A percentile compares a stretch with the other conserved stretches of the same genome.
Conservation (phyloP, 2,888 invertebrate genomes). For the Phasia obesa region DNA sequence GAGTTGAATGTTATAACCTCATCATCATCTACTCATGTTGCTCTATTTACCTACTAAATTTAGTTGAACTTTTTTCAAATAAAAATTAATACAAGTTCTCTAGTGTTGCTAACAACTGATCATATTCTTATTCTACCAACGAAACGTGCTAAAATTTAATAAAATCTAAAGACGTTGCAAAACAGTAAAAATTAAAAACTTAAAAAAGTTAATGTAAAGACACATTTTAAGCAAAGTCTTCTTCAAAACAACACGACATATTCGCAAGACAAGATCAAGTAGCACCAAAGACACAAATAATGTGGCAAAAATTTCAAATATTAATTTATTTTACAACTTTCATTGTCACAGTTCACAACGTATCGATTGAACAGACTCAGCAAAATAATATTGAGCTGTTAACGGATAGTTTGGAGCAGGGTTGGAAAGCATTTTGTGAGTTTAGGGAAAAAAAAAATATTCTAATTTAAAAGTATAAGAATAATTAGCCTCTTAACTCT, state of each 20-base stretch:
- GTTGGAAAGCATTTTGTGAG: slow-evolving; percentile 79
- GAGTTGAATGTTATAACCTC: too few species aligned
- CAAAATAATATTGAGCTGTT: slow-evolving; percentile 75
- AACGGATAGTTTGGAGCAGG: slow-evolving; percentile 74
- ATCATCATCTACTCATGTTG: too few species aligned
- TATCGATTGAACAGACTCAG: slow-evolving; percentile 73
- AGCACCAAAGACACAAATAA: neutral
- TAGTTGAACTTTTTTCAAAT: neutral
- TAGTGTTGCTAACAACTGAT: too few species aligned
- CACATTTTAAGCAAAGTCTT: slow-evolving; percentile 12
- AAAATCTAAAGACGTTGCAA: slow-evolving; percentile 15
- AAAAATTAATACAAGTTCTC: neutral
- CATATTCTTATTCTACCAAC: too few species aligned
- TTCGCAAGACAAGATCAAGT: neutral
- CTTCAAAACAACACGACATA: slow-evolving; percentile 27
- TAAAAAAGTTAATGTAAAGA: slow-evolving; percentile 34
- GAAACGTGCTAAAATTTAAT: slow-evolving; percentile 37
- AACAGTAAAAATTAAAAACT: neutral
- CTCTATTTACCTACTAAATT: too few species aligned
- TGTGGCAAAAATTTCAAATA: slow-evolving; percentile 21
- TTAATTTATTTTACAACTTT: slow-evolving; percentile 31
- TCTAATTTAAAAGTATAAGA: neutral
- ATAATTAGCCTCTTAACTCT: neutral
- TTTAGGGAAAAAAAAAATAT: slow-evolving; percentile 15
- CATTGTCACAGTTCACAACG: neutral